phyloP scores from a whole-genome alignment of 2,113 vertebrate species.

The Pithys albifrons region DNA sequence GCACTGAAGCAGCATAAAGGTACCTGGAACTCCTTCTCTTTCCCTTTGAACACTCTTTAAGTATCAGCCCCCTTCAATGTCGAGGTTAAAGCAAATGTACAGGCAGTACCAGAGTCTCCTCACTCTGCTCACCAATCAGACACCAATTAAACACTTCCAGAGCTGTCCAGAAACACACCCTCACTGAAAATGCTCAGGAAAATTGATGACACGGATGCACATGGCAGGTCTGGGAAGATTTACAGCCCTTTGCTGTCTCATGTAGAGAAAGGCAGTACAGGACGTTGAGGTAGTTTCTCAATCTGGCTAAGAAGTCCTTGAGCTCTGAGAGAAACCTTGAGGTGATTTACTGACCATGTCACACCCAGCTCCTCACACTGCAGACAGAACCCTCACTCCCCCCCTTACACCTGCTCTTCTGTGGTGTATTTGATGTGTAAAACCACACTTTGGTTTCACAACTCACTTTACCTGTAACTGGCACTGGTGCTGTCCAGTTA shows the following conservation, averaged over 20 bases:
- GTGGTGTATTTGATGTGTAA: neutral
- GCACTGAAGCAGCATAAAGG: neutral
- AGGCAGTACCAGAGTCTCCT: neutral
- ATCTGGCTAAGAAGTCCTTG: neutral
- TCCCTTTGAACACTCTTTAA: neutral
- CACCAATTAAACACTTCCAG: neutral
- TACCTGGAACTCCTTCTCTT: neutral
- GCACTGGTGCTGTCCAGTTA: neutral
- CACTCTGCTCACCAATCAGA: neutral
- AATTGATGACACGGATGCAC: neutral
- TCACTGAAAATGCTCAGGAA: neutral
- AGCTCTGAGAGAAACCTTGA: neutral
- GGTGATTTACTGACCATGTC: neutral
- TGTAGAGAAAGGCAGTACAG: neutral
- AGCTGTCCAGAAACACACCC: neutral
- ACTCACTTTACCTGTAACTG: neutral
- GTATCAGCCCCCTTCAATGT: neutral
- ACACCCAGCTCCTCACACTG: neutral
- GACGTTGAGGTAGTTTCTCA: neutral
- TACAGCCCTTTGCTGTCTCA: neutral
- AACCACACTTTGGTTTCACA: neutral
- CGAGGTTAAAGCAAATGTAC: neutral
- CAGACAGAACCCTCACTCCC: neutral
- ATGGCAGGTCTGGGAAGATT: accelerated
- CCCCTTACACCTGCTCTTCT: neutral